phyloP scores from a whole-genome alignment of 2,113 vertebrate species.

The Andinoacara biseriatus region DNA sequence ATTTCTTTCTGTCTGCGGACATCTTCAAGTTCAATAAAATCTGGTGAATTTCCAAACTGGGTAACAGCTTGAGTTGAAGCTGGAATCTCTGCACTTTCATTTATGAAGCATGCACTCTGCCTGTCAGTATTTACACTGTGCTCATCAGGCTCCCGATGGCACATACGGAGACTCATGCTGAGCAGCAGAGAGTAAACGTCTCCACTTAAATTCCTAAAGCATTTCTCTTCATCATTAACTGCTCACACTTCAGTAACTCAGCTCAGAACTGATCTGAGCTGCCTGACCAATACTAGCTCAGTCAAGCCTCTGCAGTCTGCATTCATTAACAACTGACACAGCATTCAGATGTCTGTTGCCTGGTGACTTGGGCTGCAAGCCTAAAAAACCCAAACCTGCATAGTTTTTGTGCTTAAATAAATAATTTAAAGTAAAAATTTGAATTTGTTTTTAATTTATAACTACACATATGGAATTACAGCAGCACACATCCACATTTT shows the following conservation, averaged over 20 bases:
- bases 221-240: constrained; percentile 1
- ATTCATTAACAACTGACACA: not conserved
- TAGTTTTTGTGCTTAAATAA: not conserved
- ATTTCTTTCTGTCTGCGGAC: not conserved
- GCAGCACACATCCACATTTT: not conserved
- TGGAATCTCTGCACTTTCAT: not conserved
- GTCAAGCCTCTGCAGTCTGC: not conserved
- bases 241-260: constrained; percentile 1
- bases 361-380: not conserved
- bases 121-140: not conserved
- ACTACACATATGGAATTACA: too few relatives aligned
- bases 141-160: not conserved
- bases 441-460: not conserved
- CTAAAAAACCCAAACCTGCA: not conserved
- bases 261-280: constrained; percentile 1
- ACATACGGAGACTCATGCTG: not conserved
- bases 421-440: not conserved
- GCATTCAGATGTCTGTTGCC: not conserved
- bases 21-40: not conserved
- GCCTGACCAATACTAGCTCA: not conserved
- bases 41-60: not conserved
- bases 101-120: not conserved
- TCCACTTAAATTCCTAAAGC: constrained; percentile 8
- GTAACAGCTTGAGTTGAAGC: not conserved
- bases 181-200: not conserved